Conservation (phyloP, 2,888 invertebrate species). For the Coenonympha glycerion region DNA sequence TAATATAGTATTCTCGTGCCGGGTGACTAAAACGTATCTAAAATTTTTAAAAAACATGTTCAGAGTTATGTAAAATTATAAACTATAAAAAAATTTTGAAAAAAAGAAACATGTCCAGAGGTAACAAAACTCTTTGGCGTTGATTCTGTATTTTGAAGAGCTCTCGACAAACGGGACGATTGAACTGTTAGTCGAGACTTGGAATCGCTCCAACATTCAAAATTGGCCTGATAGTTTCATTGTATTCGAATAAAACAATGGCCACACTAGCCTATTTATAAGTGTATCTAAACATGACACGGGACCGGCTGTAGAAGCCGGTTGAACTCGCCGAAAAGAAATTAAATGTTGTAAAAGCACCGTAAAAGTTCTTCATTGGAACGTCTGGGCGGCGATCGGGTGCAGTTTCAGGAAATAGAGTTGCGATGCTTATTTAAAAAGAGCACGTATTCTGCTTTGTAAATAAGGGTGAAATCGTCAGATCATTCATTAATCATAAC, state of each 20-base stretch:
- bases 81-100: neutral
- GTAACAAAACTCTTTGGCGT: constrained; percentile 6
- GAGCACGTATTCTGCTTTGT: neutral
- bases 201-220: constrained; percentile 27
- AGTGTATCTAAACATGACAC: constrained; percentile 13
- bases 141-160: constrained; percentile 12
- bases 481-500: too few relatives aligned
- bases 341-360: constrained; percentile 19
- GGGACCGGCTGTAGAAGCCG: constrained; percentile 1
- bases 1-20: neutral
- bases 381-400: neutral
- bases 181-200: constrained; percentile 25
- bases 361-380: constrained; percentile 16
- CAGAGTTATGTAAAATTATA: neutral
- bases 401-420: constrained; percentile 5
- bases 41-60: neutral
- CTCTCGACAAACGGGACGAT: constrained; percentile 21
- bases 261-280: constrained; percentile 26
- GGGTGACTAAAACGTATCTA: neutral
- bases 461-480: too few relatives aligned
- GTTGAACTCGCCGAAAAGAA: constrained; percentile 14
- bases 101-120: constrained; percentile 7
- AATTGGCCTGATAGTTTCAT: constrained; percentile 30
- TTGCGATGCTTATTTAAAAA: neutral
- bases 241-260: constrained; percentile 29